Evolutionary conservation across 2,797 vertebrate genomes (phyloP).

Genomic region (Percopsis omiscomaycus): DNA sequence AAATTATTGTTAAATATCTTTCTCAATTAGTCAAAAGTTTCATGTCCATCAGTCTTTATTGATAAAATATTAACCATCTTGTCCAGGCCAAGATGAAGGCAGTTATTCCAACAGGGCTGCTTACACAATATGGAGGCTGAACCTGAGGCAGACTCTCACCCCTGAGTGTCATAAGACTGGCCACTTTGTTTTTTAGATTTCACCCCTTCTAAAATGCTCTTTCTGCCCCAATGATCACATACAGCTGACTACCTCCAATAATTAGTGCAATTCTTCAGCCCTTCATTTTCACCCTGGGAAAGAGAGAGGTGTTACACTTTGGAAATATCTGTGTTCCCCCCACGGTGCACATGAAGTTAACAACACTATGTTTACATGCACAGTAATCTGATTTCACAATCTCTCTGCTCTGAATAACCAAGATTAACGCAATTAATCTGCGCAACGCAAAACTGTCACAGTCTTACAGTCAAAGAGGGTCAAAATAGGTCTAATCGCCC

Average conservation of each 20-base stretch:
- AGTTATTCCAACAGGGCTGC: conserved; percentile 68
- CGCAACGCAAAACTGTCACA: too few species aligned
- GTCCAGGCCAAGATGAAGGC: conserved; percentile 53
- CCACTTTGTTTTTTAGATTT: conserved; percentile 73
- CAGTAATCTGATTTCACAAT: too few species aligned
- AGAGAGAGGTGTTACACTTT: conserved; percentile 15
- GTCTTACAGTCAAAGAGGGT: too few species aligned
- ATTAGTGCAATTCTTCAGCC: conserved; percentile 70
- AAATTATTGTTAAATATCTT: not conserved
- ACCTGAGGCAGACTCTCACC: conserved; percentile 68
- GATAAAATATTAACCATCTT: conserved; percentile 29
- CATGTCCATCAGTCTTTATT: conserved; percentile 31
- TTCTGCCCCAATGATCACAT: conserved; percentile 76
- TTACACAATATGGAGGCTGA: conserved; percentile 77
- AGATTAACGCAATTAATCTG: too few species aligned
- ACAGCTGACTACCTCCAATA: conserved; percentile 72
- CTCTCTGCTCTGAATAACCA: too few species aligned
- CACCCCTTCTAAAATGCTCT: conserved; percentile 73
- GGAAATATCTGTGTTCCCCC: not conserved
- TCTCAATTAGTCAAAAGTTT: conserved; percentile 5
- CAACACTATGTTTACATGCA: not conserved
- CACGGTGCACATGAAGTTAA: not conserved
- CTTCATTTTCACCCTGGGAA: conserved; percentile 51
- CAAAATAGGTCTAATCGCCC: too few species aligned
- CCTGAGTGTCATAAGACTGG: conserved; percentile 80